Conservation (phyloP, 2,113 vertebrate species). For the Passer domesticus region DNA sequence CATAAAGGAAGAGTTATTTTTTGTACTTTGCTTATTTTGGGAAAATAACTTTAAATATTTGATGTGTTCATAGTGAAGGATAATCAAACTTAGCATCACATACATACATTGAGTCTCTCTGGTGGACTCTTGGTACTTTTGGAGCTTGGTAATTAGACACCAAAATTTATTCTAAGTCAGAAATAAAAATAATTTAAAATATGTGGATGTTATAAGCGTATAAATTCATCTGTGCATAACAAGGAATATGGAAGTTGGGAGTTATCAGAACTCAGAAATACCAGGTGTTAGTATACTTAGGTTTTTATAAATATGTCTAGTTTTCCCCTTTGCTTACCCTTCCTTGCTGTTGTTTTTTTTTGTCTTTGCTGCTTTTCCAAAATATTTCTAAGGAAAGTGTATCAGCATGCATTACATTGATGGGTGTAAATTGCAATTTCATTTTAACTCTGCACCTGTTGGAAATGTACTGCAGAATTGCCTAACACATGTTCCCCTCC, state of each 20-base stretch:
- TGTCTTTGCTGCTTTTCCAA: not conserved
- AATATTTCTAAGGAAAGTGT: not conserved
- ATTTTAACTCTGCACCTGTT: not conserved
- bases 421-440: not conserved
- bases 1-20: not conserved
- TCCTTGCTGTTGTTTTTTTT: not conserved
- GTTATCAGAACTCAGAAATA: not conserved
- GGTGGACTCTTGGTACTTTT: not conserved
- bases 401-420: not conserved
- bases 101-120: not conserved
- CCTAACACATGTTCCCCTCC: not conserved
- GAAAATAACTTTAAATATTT: not conserved
- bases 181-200: not conserved
- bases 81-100: not conserved
- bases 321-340: not conserved
- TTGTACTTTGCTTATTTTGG: not conserved
- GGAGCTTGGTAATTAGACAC: not conserved
- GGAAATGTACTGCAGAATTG: not conserved
- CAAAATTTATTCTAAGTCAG: not conserved
- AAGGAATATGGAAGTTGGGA: not conserved
- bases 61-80: not conserved
- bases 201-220: accelerated
- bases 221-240: not conserved
- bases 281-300: not conserved
- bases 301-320: not conserved